A percentile compares a stretch with the other conserved stretches of the same genome.
Conservation (phyloP, 1,140 invertebrate genomes). For the Drosophila carrolli region DNA sequence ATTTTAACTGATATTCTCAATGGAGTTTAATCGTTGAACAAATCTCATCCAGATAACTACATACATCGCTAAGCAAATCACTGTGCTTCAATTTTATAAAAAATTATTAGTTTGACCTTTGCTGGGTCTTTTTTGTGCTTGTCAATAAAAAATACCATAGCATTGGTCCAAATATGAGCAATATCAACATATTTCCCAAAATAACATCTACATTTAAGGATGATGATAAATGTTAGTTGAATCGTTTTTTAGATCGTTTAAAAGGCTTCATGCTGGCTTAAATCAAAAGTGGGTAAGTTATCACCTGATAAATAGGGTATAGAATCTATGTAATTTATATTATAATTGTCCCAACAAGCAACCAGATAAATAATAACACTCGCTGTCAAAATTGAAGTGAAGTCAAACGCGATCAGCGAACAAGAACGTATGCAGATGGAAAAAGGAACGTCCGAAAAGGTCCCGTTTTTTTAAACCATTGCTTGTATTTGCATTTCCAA, state of each 20-base stretch:
- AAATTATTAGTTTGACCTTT: neutral
- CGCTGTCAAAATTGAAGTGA: too few species aligned
- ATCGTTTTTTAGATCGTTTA: neutral
- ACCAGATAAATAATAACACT: too few species aligned
- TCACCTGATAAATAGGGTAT: neutral
- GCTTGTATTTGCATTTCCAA: too few species aligned
- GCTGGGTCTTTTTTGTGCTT: neutral
- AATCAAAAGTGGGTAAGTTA: neutral
- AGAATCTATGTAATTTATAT: too few species aligned
- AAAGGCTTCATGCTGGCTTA: neutral
- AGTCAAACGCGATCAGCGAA: too few species aligned
- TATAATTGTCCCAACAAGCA: too few species aligned
- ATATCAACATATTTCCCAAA: neutral
- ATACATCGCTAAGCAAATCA: neutral
- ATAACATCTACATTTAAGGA: slow-evolving; percentile 2
- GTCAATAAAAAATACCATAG: slow-evolving; percentile 15
- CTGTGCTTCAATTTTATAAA: neutral
- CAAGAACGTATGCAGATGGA: too few species aligned
- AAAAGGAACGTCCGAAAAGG: too few species aligned
- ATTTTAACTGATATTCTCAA: neutral
- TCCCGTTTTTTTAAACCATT: too few species aligned
- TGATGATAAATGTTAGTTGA: neutral
- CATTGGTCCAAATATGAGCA: neutral
- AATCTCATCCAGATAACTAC: neutral
- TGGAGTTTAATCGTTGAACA: neutral